Evolutionary conservation across 2,113 vertebrate genomes (phyloP), one percentile per base, ranked within the genome.

Genomic region (Aleadryas rufinucha): DNA sequence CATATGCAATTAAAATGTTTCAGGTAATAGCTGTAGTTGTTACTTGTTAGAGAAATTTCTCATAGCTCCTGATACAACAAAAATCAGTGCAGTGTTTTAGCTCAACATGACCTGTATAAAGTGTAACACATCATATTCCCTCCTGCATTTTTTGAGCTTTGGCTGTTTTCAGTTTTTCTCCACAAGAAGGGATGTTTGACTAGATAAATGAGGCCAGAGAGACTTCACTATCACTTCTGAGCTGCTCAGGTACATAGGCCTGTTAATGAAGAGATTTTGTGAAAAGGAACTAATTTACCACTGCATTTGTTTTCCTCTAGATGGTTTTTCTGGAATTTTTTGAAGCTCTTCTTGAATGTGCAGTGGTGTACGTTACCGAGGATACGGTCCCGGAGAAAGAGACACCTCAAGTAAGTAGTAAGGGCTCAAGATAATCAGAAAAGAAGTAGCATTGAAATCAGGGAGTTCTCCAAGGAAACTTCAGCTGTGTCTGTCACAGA

Each of bases 281-380:
- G 56, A 61, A 75, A 79, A 57, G 47, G 5, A 85, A 30, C 24
- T 4, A 31, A 61, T 41, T 79, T 78, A 33, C 31, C 42, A 6
- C 37, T 20, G 39, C 61, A 78, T 68, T 70, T 84, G 37, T 96
- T 97, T 45, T 53, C 11, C 72, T 98, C 53, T 95, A 99, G 99
- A 92, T 99, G 60, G 98, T 98, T 10, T 99, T 99, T 96, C 98
- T 99, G 84, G 99, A 99, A 76, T 99, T 99, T 97, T 98, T 99
- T 39, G 99, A 99, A 95, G 98, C 98, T 23, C 97, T 99, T n/a
- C 90, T 99, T n/a, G 97, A 97, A 20, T 99, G 98, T 47, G 98
- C 98, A 1, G 79, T 98, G 52, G 70, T 98, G 22, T 98, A 95
- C 33, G 95, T 97, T 82, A 97, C 96, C 3, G 64, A 82, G 13